Base-by-base conservation (phyloP, 2,888 invertebrate species). In the Margaritifera margaritifera region DNA sequence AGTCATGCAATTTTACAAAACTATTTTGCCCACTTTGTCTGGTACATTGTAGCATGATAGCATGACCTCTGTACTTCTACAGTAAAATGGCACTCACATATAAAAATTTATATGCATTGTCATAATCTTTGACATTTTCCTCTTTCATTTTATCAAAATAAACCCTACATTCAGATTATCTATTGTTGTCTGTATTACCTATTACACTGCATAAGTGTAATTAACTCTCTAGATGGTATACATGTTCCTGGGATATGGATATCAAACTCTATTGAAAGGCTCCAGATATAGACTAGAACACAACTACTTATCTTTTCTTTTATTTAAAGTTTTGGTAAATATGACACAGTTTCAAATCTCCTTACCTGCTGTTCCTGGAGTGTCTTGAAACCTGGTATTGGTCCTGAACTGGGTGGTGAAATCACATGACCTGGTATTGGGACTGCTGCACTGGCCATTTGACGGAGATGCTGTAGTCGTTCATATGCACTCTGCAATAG, bases 301-400 rank as follows among this genome's bases (percentile, higher is more conserved):
- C 42, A 55, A 24, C 18, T 55, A n/a, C 24, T 24, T 8, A 55
- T 24, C 20, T 27, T 24, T 59, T 24, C 20, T 27, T 24, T 59
- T 8, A 59, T 42, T 18, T 22, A 22, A 6, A n/a, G 20, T 63
- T 50, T 61, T 15, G 42, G n/a, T n/a, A 20, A 42, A 63, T n/a
- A 53, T 22, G 42, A 42, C 20, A 20, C n/a, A 20, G 19, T 27
- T n/a, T 27, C 24, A 25, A 24, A 20, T 22, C 50, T 15, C 62
- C 74, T 57, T 60, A 86, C 86, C 82, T 86, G 86, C 68, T 85
- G 85, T 64, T 86, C 84, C 25, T 83, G 84, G 42, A 86, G 69
- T 5, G 84, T 84, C 60, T 80, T 83, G 64, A 80, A 85, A 19
- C 80, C 79, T 8, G 86, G 86, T 24, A 86, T 77, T n/a, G 82